Conservation (phyloP, 2,797 vertebrate genomes). For the Graptemys geographica region DNA sequence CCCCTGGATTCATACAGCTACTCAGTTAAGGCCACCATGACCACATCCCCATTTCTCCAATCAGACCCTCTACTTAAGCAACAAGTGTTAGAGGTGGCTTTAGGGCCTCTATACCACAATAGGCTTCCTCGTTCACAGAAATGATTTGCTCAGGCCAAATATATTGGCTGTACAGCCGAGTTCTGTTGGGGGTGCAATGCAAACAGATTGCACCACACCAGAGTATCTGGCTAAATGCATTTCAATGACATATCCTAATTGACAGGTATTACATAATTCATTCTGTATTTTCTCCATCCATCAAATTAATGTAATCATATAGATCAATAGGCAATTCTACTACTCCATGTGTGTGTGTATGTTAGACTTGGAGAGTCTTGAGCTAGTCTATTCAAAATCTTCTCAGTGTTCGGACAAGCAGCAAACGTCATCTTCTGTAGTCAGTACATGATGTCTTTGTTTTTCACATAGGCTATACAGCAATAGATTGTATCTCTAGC, state of each 20-base stretch:
- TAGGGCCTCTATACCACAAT: neutral
- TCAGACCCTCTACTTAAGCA: neutral
- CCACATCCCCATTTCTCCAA: neutral
- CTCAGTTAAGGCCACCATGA: neutral
- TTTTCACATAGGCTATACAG: neutral
- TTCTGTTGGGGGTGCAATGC: neutral
- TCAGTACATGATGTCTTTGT: neutral
- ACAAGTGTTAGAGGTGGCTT: neutral
- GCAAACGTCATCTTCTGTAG: neutral
- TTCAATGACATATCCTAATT: neutral
- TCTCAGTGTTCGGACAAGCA: neutral
- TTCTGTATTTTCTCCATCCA: neutral
- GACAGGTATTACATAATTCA: neutral
- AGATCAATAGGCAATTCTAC: neutral
- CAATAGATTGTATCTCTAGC: neutral
- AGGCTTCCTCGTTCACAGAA: neutral
- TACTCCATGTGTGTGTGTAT: neutral
- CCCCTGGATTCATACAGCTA: neutral
- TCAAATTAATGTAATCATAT: neutral
- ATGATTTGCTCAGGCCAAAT: neutral
- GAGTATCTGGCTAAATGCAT: neutral
- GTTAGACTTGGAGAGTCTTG: neutral
- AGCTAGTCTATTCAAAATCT: neutral
- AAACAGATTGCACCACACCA: neutral
- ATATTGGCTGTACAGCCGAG: fast-evolving